Evolutionary conservation across 2,888 invertebrate species (phyloP).

Genomic region (Agelastica alni): DNA sequence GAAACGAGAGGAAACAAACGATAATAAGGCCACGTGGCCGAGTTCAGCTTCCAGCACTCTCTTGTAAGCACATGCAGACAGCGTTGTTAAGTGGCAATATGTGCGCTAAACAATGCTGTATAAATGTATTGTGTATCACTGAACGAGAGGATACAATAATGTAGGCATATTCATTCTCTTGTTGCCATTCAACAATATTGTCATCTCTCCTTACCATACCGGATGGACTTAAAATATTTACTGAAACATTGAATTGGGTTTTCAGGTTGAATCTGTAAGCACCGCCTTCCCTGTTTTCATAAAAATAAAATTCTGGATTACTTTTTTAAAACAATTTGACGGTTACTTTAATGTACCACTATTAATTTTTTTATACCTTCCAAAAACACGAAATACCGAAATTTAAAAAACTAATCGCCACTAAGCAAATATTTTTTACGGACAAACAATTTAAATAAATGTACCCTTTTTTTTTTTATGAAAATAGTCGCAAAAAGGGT

Average conservation of each 20-base stretch:
- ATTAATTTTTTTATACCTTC: too few species aligned
- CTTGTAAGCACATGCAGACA: slow-evolving; percentile 42
- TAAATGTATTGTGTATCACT: slow-evolving; percentile 45
- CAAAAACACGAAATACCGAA: too few species aligned
- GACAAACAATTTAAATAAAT: too few species aligned
- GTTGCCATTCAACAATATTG: slow-evolving; percentile 23
- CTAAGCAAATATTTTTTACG: too few species aligned
- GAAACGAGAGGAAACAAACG: slow-evolving; percentile 8
- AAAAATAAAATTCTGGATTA: too few species aligned
- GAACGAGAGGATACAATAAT: slow-evolving; percentile 47
- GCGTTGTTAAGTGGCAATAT: slow-evolving; percentile 52
- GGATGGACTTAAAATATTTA: too few species aligned
- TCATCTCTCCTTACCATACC: slow-evolving; percentile 32
- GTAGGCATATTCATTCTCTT: slow-evolving; percentile 40
- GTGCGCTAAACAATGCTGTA: slow-evolving; percentile 46
- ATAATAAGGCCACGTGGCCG: slow-evolving; percentile 45
- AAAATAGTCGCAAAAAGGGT: too few species aligned
- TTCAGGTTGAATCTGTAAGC: neutral
- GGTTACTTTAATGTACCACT: too few species aligned
- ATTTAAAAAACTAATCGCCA: too few species aligned
- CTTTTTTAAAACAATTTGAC: too few species aligned
- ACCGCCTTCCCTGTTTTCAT: neutral
- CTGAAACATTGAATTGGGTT: neutral
- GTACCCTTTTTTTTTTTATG: too few species aligned
- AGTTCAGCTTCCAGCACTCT: slow-evolving; percentile 41